Conservation (phyloP, 2,888 invertebrate species). For the Cryptosula pallasiana region DNA sequence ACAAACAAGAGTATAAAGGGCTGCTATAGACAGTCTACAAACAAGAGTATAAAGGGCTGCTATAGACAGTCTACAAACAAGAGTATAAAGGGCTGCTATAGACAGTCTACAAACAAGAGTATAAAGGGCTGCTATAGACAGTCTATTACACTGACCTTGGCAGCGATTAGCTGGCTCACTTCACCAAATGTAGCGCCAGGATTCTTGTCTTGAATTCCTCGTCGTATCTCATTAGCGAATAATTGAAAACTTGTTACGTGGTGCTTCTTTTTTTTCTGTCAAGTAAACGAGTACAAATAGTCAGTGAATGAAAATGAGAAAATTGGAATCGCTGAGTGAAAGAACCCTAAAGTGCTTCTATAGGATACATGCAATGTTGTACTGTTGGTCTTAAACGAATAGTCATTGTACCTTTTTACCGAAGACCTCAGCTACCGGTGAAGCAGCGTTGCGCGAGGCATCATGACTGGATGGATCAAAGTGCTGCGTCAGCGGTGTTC, state of each 20-base stretch:
- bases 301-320: background rate
- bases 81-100: too few relatives aligned
- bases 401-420: constrained; percentile 10
- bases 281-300: background rate
- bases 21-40: too few relatives aligned
- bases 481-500: background rate
- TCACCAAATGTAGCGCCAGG: constrained; percentile 90
- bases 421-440: background rate
- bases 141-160: constrained; percentile 63
- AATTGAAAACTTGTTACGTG: constrained; percentile 85
- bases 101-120: too few relatives aligned
- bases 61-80: too few relatives aligned
- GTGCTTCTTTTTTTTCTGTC: constrained; percentile 31
- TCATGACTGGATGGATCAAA: background rate
- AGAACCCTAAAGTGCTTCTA: too few relatives aligned
- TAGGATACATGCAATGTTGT: too few relatives aligned
- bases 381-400: too few relatives aligned
- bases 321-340: too few relatives aligned
- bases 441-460: background rate
- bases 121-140: too few relatives aligned
- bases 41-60: too few relatives aligned
- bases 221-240: constrained; percentile 92
- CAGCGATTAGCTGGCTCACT: constrained; percentile 68
- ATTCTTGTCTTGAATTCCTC: constrained; percentile 84
- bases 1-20: too few relatives aligned